Evolutionary conservation across 2,113 vertebrate species (phyloP).

Genomic region (Perca flavescens): DNA sequence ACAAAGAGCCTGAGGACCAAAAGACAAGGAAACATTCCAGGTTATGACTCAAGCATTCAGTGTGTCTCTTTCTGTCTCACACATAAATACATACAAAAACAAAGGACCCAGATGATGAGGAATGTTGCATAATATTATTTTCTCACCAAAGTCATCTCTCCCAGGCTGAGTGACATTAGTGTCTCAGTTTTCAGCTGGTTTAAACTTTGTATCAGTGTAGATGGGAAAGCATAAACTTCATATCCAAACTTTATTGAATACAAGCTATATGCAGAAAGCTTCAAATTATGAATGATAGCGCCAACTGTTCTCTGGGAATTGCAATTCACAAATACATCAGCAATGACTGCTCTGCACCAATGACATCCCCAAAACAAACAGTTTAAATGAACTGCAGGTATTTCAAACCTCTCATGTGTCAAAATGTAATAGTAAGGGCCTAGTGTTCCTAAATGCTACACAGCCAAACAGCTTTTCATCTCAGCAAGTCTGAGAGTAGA

Average conservation of each 20-base stretch:
- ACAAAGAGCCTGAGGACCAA: background rate
- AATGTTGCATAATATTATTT: conserved; percentile 50
- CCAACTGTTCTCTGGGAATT: background rate
- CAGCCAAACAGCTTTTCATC: conserved; percentile 40
- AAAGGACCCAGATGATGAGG: conserved; percentile 32
- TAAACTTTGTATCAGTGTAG: background rate
- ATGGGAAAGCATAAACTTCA: background rate
- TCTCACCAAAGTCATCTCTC: conserved; percentile 37
- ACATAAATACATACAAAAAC: conserved; percentile 35
- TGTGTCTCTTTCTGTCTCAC: conserved; percentile 33
- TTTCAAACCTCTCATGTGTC: conserved; percentile 11
- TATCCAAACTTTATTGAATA: conserved; percentile 7
- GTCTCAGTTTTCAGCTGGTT: conserved; percentile 29
- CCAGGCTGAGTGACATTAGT: conserved; percentile 33
- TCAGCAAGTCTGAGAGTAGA: conserved; percentile 22
- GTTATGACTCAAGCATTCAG: conserved; percentile 59
- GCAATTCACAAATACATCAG: background rate
- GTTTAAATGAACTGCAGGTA: background rate
- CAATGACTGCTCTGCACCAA: background rate
- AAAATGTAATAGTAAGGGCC: background rate
- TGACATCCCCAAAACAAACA: background rate
- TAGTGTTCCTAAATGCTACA: conserved; percentile 15
- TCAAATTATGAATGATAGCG: background rate
- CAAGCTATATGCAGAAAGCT: background rate
- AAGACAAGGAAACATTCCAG: conserved; percentile 33